phyloP scores from a whole-genome alignment of 2,797 vertebrate species.

The Loris lydekkerianus region DNA sequence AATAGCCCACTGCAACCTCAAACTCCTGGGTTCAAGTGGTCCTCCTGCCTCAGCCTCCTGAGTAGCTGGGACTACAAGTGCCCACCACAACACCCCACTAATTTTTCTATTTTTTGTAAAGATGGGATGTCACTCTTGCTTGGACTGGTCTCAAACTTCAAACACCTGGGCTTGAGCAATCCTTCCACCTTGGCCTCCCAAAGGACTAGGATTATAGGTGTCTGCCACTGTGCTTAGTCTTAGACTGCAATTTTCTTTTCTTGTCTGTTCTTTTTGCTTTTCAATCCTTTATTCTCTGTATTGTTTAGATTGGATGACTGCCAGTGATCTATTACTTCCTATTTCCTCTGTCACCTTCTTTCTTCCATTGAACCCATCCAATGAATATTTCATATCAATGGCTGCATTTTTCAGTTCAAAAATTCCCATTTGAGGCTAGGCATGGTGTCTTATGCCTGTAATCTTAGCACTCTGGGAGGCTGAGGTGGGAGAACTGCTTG shows the following conservation, averaged over 20 bases:
- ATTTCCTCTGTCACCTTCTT: background rate
- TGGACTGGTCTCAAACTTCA: too few relatives aligned
- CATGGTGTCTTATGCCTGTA: too few relatives aligned
- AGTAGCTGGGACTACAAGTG: too few relatives aligned
- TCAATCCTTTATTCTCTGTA: background rate
- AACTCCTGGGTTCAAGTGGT: background rate
- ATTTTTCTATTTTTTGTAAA: too few relatives aligned
- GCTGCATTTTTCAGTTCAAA: constrained; percentile 22
- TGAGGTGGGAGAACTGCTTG: too few relatives aligned
- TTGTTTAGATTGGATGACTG: constrained; percentile 36
- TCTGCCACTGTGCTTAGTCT: background rate
- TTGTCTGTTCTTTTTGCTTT: background rate
- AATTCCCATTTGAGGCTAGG: background rate
- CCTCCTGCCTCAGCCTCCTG: too few relatives aligned
- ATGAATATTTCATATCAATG: background rate
- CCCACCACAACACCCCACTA: too few relatives aligned
- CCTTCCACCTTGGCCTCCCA: background rate
- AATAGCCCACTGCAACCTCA: background rate
- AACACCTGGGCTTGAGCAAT: background rate
- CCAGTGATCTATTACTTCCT: background rate
- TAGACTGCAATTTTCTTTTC: background rate
- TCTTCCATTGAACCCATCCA: background rate
- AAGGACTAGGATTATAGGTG: background rate
- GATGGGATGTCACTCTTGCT: too few relatives aligned
- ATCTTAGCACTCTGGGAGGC: too few relatives aligned